These are phyloP conservation scores for Synchiropus splendidus DNA, from an alignment of 2,113 vertebrate genomes.

Conservation along the genomic window DNA sequence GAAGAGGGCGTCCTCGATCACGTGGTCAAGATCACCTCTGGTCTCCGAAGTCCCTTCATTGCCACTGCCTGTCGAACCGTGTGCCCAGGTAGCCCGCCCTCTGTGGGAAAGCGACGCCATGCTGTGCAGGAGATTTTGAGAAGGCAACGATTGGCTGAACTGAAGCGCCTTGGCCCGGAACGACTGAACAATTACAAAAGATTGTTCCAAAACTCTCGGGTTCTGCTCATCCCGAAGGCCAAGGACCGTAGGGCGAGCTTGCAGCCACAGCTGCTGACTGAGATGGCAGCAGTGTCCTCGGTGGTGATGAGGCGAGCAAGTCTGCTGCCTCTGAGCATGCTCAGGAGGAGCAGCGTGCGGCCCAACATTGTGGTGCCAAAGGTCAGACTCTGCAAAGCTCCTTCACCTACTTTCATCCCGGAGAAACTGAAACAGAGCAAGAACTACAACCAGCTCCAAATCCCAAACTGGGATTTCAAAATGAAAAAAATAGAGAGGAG, in stretches of 20 bases:
- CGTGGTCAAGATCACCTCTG: constrained; percentile 85
- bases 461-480: constrained; percentile 92
- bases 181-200: constrained; percentile 59
- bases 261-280: constrained; percentile 43
- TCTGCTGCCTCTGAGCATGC: constrained; percentile 72
- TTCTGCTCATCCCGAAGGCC: constrained; percentile 54
- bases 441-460: constrained; percentile 71
- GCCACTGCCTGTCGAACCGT: constrained; percentile 77
- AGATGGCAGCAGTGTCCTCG: constrained; percentile 36
- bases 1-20: constrained; percentile 81
- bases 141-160: constrained; percentile 53
- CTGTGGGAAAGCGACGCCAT: constrained; percentile 75
- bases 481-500: constrained; percentile 75
- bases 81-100: constrained; percentile 77
- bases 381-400: constrained; percentile 82
- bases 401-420: constrained; percentile 64
- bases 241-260: constrained; percentile 68
- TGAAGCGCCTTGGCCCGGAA: constrained; percentile 52
- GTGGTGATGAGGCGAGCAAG: constrained; percentile 72
- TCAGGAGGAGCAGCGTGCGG: constrained; percentile 78
- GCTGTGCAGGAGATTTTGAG: constrained; percentile 83
- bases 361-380: constrained; percentile 78
- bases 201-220: constrained; percentile 68
- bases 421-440: constrained; percentile 51
- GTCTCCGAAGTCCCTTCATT: constrained; percentile 75